phyloP scores from a whole-genome alignment of 2,113 vertebrate genomes.

The Gobius niger region DNA sequence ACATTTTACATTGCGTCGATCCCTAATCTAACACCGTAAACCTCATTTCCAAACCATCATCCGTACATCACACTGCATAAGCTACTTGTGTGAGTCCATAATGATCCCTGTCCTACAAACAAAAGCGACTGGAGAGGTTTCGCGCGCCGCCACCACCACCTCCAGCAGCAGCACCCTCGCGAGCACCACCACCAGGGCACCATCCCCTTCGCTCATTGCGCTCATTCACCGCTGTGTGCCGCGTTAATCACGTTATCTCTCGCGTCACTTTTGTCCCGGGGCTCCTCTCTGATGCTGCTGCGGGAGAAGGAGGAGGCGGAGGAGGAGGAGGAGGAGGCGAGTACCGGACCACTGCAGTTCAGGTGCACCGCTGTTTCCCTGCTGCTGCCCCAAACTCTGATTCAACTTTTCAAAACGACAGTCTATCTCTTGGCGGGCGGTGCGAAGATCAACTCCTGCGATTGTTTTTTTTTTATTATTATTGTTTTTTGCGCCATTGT shows the following conservation, averaged over 20 bases:
- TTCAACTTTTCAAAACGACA: conserved; percentile 8
- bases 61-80: too few species aligned
- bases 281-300: conserved; percentile 27
- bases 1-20: too few species aligned
- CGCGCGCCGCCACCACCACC: conserved; percentile 33
- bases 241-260: conserved; percentile 71
- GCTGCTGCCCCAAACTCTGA: conserved; percentile 28
- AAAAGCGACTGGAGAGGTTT: conserved; percentile 9
- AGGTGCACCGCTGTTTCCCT: conserved; percentile 46
- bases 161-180: too few species aligned
- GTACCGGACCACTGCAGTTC: conserved; percentile 39
- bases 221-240: conserved; percentile 36
- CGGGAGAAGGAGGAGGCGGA: conserved; percentile 23
- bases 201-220: neutral
- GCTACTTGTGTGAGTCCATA: too few species aligned
- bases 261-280: conserved; percentile 61
- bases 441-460: conserved; percentile 12
- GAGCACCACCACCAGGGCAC: too few species aligned
- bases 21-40: too few species aligned
- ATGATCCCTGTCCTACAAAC: conserved; percentile 8
- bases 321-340: conserved; percentile 5
- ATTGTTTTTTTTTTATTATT: conserved; percentile 25
- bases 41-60: too few species aligned
- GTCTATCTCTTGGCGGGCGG: neutral
- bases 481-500: conserved; percentile 25